These are phyloP conservation scores for Menidia beryllina DNA, from an alignment of 2,113 vertebrate genomes.

Conservation along the genomic window DNA sequence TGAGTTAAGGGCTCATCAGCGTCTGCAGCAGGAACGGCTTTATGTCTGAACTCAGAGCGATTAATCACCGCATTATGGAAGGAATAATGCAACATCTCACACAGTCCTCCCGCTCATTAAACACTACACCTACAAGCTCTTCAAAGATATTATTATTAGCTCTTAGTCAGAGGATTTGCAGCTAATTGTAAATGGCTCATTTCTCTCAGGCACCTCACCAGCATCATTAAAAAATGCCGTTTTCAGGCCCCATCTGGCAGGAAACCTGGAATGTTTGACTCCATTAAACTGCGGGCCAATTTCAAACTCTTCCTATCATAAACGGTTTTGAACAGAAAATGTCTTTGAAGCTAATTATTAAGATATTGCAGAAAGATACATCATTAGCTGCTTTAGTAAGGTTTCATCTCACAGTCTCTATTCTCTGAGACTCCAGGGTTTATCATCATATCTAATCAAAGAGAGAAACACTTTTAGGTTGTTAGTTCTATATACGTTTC, in stretches of 20 bases:
- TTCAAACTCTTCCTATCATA: not conserved
- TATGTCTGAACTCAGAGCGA: conserved; percentile 1
- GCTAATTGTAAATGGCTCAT: conserved; percentile 16
- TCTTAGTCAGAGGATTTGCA: conserved; percentile 20
- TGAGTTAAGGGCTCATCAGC: not conserved
- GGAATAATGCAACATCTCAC: conserved; percentile 16
- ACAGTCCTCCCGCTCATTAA: conserved; percentile 2
- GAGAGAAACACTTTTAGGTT: too few relatives aligned
- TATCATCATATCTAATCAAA: too few relatives aligned
- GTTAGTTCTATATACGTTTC: too few relatives aligned
- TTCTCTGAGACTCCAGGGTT: too few relatives aligned
- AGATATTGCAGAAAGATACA: not conserved
- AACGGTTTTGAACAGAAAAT: too few relatives aligned
- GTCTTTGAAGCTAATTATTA: not conserved
- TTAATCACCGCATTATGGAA: conserved; percentile 8
- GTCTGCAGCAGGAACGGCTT: not conserved
- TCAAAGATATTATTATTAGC: conserved; percentile 4
- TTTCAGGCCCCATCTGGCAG: not conserved
- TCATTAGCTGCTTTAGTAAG: not conserved
- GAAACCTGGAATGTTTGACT: not conserved
- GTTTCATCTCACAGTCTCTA: too few relatives aligned
- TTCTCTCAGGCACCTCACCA: conserved; percentile 13
- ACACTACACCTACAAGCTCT: conserved; percentile 14
- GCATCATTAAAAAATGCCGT: conserved; percentile 19
- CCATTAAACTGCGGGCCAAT: too few relatives aligned